Base-by-base conservation (phyloP, 2,113 vertebrate species). In the Callithrix jacchus region DNA sequence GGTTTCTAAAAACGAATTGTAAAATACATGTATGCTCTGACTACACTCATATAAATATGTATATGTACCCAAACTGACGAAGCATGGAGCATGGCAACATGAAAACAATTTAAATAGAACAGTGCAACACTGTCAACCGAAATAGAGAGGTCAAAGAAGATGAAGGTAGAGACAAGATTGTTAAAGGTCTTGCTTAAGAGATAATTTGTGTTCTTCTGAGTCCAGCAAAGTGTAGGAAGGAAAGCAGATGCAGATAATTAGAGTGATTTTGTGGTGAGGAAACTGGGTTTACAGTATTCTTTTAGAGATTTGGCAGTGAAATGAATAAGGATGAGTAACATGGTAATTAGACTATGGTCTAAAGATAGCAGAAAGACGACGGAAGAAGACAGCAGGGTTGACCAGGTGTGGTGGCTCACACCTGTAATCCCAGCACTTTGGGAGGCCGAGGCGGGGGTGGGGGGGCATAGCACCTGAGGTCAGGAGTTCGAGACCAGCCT, bases 191-290 rank as follows among this genome's bases (percentile, higher is more conserved):
- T 82, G 27, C 23, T 88, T 88, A 93, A 82, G 47, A 74, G 18
- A 9, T 93, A 47, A 93, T 96, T 42, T 94, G 42, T 96, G 30
- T 84, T 93, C 40, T 84, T 84, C 77, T 91, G 66, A 71, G 54
- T 68, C 27, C 47, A 91, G 80, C 58, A 88, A 79, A 93, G 23
- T 89, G 23, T 47, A 86, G 45, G 54, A 90, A 97, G 76, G 61
- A 89, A 94, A 79, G 21, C 32, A 49, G 45, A 70, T 93, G 84
- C 42, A 56, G 80, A 79, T 25, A 90, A 35, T 80, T 70, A 87
- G 88, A 35, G 9, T 61, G 35, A 90, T 74, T 81, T 76, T 58
- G 54, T 87, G 56, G 40, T 66, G 27, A 85, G 35, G 20, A 93
- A 94, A 81, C 58, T 66, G 18, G 35, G 6, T 49, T 82, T 83